phyloP scores from a whole-genome alignment of 1,140 invertebrate genomes.

The Bombus confusus region DNA sequence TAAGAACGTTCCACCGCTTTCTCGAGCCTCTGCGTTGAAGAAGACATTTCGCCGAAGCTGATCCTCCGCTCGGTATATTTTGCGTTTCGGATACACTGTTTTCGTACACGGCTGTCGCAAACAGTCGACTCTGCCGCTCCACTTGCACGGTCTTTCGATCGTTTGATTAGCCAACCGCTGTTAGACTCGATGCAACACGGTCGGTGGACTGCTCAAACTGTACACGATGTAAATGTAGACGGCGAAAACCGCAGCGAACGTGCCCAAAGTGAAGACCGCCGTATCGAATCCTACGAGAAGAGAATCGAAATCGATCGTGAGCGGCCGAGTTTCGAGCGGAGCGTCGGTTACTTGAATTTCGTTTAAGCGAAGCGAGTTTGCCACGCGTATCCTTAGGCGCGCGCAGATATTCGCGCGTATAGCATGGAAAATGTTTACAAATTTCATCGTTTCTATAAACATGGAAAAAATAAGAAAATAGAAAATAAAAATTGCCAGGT shows the following conservation, averaged over 20 bases:
- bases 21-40: background rate
- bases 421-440: too few relatives aligned
- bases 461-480: too few relatives aligned
- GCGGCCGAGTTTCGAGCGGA: background rate
- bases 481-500: too few relatives aligned
- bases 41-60: too few relatives aligned
- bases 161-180: background rate
- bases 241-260: constrained; percentile 70
- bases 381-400: too few relatives aligned
- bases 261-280: constrained; percentile 70
- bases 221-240: constrained; percentile 72
- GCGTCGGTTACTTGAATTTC: background rate
- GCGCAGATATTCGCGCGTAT: too few relatives aligned
- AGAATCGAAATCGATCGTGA: background rate
- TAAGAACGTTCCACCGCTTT: too few relatives aligned
- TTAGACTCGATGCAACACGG: constrained; percentile 37
- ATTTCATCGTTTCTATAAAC: too few relatives aligned
- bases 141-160: background rate
- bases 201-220: constrained; percentile 68
- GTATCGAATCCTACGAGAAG: constrained; percentile 70
- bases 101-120: background rate
- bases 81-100: background rate
- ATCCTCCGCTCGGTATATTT: background rate
- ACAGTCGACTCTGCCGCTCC: background rate
- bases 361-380: too few relatives aligned